Evolutionary conservation across 2,888 invertebrate genomes (phyloP), one percentile per base, ranked within the genome.

Genomic region (Microchrysa polita): DNA sequence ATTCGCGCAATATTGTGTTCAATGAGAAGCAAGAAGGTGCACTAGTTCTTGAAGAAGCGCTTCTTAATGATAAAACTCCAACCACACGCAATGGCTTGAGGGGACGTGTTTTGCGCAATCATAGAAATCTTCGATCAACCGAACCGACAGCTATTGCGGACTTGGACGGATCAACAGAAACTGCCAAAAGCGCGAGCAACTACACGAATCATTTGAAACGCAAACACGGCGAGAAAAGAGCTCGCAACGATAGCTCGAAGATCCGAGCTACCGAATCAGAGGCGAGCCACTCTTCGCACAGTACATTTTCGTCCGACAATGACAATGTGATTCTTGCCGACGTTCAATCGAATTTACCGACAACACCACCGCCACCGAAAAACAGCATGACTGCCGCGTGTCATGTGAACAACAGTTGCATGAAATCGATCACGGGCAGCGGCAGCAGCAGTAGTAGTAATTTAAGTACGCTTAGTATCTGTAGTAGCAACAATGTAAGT

Each of bases 1-100:
- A 82, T n/a, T 82, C 83, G 65, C 82, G 83, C 74, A 82, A 81
- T 76, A 82, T 82, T 78, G 81, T 83, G 72, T 86, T 86, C 76
- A 85, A 84, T 78, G 86, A 86, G 73, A 82, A 81, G 60, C 84
- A 84, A 67, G 86, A 86, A 77, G 83, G 83, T 77, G 84, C 79
- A 44, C 74, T 77, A 5, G 23, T 73, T 40, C 57, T 65, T 20
- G 60, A 72, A 9, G 60, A 72, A 22, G 12, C 22, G 18, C n/a
- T n/a, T 0, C 16, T 7, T 5, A 27, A 20, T 14, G n/a, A n/a
- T 10, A 53, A 63, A 9, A 5, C n/a, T 23, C 0, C 2, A 77
- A 1, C 77, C 18, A 22, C 20, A n/a, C 53, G 71, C 5, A 74
- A 74, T 55, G 74, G 74, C 27, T 42, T 53, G 22, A 16, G 53